A percentile compares a stretch with the other conserved stretches of the same genome.
Evolutionary conservation across 2,888 invertebrate species (phyloP).

Genomic region (Sceliomorpha sp.): DNA sequence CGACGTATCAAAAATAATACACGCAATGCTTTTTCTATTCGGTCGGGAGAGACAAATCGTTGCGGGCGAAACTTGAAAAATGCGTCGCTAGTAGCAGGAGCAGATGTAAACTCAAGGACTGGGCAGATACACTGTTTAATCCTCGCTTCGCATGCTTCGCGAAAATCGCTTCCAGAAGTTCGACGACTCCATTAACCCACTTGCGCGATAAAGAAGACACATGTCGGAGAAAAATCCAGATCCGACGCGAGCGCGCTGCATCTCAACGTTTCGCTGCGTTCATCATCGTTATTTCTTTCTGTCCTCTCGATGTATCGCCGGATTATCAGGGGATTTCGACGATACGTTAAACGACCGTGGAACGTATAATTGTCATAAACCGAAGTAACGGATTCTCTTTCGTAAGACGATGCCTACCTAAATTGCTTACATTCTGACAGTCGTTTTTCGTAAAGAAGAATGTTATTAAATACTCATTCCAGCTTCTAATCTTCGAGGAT

Average conservation of each 20-base stretch:
- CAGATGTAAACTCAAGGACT: slow-evolving; percentile 56
- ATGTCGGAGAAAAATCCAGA: slow-evolving; percentile 52
- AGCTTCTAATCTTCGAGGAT: too few species aligned
- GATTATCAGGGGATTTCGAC: slow-evolving; percentile 36
- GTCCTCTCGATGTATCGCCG: slow-evolving; percentile 44
- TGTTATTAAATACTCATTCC: too few species aligned
- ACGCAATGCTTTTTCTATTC: slow-evolving; percentile 16
- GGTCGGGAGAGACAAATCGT: slow-evolving; percentile 31
- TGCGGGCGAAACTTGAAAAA: slow-evolving; percentile 40
- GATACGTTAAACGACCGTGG: slow-evolving; percentile 38
- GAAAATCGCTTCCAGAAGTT: slow-evolving; percentile 65
- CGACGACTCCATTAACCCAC: slow-evolving; percentile 67
- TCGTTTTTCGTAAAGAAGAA: too few species aligned
- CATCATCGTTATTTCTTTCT: slow-evolving; percentile 54
- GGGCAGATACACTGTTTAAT: slow-evolving; percentile 61
- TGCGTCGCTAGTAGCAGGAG: slow-evolving; percentile 27
- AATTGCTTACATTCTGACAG: too few species aligned
- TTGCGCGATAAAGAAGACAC: slow-evolving; percentile 61
- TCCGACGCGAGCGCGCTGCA: slow-evolving; percentile 39
- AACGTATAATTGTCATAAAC: slow-evolving; percentile 39
- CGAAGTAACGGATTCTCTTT: too few species aligned
- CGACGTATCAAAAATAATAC: background rate
- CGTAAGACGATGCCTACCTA: too few species aligned
- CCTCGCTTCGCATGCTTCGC: slow-evolving; percentile 63
- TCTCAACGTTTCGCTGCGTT: slow-evolving; percentile 49